phyloP scores from a whole-genome alignment of 35 echinoderm and acorn worm genomes.

The Stichopus chloronotus region DNA sequence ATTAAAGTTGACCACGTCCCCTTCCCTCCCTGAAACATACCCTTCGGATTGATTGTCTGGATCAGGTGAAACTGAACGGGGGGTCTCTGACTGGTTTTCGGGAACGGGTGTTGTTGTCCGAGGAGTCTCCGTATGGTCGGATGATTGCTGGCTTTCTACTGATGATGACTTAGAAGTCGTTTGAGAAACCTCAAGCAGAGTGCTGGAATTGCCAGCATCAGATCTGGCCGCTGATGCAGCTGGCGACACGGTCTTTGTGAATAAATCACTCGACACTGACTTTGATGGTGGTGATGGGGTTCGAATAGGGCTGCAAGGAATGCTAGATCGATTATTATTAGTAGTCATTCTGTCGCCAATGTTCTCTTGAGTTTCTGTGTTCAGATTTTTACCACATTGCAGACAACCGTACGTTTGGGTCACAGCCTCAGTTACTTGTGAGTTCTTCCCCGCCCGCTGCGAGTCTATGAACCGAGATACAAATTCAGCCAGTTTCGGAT shows the following conservation, averaged over 20 bases:
- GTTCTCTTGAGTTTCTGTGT: not conserved
- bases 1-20: not conserved
- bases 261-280: constrained; percentile 11
- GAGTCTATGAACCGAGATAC: constrained; percentile 36
- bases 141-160: not conserved
- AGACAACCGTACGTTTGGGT: not conserved
- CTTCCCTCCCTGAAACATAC: not conserved
- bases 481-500: constrained; percentile 45
- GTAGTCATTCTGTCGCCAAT: not conserved
- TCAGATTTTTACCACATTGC: constrained; percentile 11
- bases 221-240: not conserved
- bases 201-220: not conserved
- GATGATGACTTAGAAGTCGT: not conserved
- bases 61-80: constrained; percentile 1
- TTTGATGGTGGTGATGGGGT: constrained; percentile 18
- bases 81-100: not conserved
- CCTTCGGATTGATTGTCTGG: constrained; percentile 37
- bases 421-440: not conserved
- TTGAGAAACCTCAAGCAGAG: not conserved
- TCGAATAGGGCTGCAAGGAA: constrained; percentile 9
- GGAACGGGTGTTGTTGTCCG: not conserved
- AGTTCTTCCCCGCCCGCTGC: not conserved
- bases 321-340: constrained; percentile 51
- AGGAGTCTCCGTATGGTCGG: not conserved
- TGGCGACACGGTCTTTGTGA: not conserved